A percentile compares a stretch with the other conserved stretches of the same genome.
These are phyloP conservation scores for Bergia sp. DNA, from an alignment of 92 coral and sea anemone species.

Conservation along the genomic window DNA sequence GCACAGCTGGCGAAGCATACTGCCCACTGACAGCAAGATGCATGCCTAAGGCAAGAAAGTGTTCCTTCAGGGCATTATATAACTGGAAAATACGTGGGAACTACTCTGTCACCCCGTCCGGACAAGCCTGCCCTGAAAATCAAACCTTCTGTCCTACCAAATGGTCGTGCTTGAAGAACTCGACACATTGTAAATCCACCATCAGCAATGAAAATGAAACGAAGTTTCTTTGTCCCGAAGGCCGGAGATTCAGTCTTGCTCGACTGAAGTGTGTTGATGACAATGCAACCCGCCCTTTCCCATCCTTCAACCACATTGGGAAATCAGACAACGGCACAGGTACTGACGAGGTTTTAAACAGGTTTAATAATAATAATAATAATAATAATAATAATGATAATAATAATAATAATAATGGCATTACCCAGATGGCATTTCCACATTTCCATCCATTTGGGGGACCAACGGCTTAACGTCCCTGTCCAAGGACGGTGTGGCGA, in stretches of 20 bases:
- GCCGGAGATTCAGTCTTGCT: neutral
- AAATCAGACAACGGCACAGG: conserved; percentile 42
- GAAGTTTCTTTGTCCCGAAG: conserved; percentile 9
- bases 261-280: neutral
- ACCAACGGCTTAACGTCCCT: no score
- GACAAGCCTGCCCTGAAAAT: neutral
- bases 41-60: conserved; percentile 5
- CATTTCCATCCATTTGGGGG: no score
- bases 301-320: conserved; percentile 31
- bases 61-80: conserved; percentile 20
- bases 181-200: neutral
- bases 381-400: no score
- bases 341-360: neutral
- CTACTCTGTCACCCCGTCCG: conserved; percentile 10
- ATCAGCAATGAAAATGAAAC: neutral
- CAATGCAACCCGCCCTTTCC: neutral
- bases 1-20: conserved; percentile 20
- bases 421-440: no score
- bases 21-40: conserved; percentile 41
- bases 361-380: no score
- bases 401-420: no score
- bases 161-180: conserved; percentile 5
- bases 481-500: no score
- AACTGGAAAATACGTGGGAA: conserved; percentile 31
- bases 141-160: conserved; percentile 21